Conservation (phyloP, 2,113 vertebrate species). For the Lophius piscatorius region DNA sequence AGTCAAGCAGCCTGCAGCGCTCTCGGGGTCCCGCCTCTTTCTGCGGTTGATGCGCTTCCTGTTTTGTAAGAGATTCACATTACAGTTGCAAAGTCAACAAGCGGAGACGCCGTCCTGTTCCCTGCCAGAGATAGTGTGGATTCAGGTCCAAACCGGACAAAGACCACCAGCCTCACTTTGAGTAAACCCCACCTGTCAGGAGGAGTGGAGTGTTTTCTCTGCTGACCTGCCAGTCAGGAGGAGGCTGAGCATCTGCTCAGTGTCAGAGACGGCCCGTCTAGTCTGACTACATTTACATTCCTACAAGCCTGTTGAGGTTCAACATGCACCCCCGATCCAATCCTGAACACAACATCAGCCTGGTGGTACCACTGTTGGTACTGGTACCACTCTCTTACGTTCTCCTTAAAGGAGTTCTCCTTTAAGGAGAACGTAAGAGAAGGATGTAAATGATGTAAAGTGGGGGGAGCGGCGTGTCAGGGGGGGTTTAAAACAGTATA, state of each 20-base stretch:
- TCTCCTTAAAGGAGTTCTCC: background rate
- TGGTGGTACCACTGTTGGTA: no score
- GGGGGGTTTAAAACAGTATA: no score
- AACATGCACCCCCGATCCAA: conserved; percentile 21
- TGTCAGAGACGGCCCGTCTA: conserved; percentile 35
- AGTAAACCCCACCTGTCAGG: conserved; percentile 15
- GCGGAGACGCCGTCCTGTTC: background rate
- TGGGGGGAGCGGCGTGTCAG: no score
- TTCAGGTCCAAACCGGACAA: background rate
- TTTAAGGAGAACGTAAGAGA: no score
- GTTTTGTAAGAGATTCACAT: conserved; percentile 48
- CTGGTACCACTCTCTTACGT: background rate
- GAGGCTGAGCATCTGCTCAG: conserved; percentile 30
- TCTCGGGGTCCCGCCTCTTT: conserved; percentile 13
- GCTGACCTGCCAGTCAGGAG: conserved; percentile 15
- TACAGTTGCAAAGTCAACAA: conserved; percentile 25
- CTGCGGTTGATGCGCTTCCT: conserved; percentile 46
- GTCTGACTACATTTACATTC: conserved; percentile 42
- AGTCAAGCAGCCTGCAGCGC: conserved; percentile 39
- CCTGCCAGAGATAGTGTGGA: background rate
- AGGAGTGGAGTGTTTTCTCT: conserved; percentile 8
- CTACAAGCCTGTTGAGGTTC: background rate
- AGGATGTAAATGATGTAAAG: no score
- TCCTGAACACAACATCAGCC: conserved; percentile 13
- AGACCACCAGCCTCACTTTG: conserved; percentile 1